Evolutionary conservation across 2,888 invertebrate genomes (phyloP).

Genomic region (Ectemnius lituratus): DNA sequence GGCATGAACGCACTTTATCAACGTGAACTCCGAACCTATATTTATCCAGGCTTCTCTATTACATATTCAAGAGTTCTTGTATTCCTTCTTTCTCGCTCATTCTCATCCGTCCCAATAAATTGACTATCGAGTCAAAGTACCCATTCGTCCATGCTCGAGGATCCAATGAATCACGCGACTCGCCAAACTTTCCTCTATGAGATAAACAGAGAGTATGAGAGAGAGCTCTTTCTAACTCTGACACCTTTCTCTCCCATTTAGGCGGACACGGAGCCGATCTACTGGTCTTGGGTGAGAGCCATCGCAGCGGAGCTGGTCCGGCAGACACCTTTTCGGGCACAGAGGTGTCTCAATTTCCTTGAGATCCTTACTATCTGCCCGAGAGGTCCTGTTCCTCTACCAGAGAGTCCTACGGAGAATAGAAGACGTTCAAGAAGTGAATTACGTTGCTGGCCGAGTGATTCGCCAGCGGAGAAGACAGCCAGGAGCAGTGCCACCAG

Average conservation of each 20-base stretch:
- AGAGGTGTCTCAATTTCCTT: slow-evolving; percentile 82
- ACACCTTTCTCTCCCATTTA: slow-evolving; percentile 68
- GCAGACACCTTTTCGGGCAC: slow-evolving; percentile 85
- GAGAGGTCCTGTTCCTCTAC: slow-evolving; percentile 79
- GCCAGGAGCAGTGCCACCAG: slow-evolving; percentile 35
- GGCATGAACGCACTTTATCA: slow-evolving; percentile 8
- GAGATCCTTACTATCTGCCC: slow-evolving; percentile 84
- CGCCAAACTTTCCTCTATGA: too few relatives aligned
- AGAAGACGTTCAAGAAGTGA: slow-evolving; percentile 74
- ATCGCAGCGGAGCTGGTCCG: slow-evolving; percentile 87
- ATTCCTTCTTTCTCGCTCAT: too few relatives aligned
- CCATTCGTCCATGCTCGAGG: neutral
- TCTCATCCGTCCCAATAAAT: neutral
- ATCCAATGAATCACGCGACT: neutral
- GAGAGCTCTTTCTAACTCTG: slow-evolving; percentile 11
- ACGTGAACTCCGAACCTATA: slow-evolving; percentile 21
- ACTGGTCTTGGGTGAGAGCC: slow-evolving; percentile 87
- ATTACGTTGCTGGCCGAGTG: slow-evolving; percentile 71
- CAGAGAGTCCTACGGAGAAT: slow-evolving; percentile 77
- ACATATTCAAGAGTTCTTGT: neutral
- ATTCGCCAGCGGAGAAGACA: slow-evolving; percentile 58
- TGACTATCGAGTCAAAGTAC: neutral
- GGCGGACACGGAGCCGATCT: slow-evolving; percentile 85
- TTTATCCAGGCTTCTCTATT: neutral
- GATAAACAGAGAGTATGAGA: neutral